Evolutionary conservation across 35 echinoderm and acorn worm species (phyloP), one percentile per base, ranked within the genome.

Genomic region (Heliocidaris tuberculata): DNA sequence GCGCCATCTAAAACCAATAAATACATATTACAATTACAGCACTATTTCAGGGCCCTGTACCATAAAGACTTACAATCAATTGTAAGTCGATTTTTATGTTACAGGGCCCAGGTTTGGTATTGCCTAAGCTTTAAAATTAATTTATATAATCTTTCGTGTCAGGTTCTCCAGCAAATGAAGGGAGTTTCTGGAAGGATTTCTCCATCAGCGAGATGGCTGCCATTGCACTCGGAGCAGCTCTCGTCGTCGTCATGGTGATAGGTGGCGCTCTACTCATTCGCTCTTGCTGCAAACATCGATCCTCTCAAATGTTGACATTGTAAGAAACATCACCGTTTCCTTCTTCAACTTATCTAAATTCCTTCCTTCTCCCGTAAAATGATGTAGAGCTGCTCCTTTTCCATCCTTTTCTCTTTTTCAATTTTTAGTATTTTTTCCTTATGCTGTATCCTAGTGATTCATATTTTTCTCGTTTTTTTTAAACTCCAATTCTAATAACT

Each of bases 191-290:
- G 91, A 50, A 47, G 2, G 91, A 93, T 59, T 93, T 93, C 91
- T 93, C 91, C 47, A 13, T 93, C 17, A 93, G 91, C 47, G 91
- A 93, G 30, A 93, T 93, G 91, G 91, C 91, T 52, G 91, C 91
- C 50, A 93, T 93, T 31, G 91, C 91, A 48, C 50, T 93, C 15
- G 91, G 91, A 52, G 91, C 91, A 56, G 91, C 91, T 13, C 91
- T 93, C 19, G 5, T 93, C 29, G 91, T 93, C 19, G 29, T 93
- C 50, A 52, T 93, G 48, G 91, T 93, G 91, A 93, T 93, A 52
- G 91, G 91, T 48, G 90, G 90, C 90, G 90, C 90, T 30, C 91
- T 93, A 13, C 91, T 93, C 48, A 93, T 93, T 56, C 15, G 91
- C n/a, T 93, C 91, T 12, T 93, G 91, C 91, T 93, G 91, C 50